These are phyloP conservation scores for Tapera naevia DNA, from an alignment of 2,797 vertebrate species.

Conservation along the genomic window DNA sequence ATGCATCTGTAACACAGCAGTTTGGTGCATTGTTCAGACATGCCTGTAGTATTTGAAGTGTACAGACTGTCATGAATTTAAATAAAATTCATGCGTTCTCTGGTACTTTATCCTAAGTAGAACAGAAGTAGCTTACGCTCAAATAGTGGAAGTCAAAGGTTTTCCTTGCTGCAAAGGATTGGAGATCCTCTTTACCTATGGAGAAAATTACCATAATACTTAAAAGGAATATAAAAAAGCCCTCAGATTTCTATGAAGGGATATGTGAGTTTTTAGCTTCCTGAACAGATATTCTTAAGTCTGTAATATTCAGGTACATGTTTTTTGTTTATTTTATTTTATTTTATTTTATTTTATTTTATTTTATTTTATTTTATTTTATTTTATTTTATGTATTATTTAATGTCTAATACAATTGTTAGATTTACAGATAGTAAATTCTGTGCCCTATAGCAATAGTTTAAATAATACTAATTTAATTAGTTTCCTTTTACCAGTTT, in stretches of 20 bases:
- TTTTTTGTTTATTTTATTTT: background rate
- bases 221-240: background rate
- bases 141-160: background rate
- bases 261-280: background rate
- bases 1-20: conserved; percentile 32
- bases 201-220: background rate
- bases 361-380: background rate
- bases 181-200: background rate
- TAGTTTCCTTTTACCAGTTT: background rate
- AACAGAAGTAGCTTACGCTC: conserved; percentile 8
- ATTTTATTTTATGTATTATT: background rate
- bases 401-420: background rate
- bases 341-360: background rate
- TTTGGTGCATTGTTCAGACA: conserved; percentile 28
- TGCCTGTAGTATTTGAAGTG: background rate
- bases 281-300: background rate
- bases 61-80: conserved; percentile 36
- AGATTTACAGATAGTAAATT: background rate
- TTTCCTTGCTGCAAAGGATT: background rate
- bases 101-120: background rate
- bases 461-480: conserved; percentile 27
- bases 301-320: background rate
- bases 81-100: conserved; percentile 32
- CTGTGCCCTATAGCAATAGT: background rate
- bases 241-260: background rate